Evolutionary conservation across 2,888 invertebrate genomes (phyloP).

Genomic region (Myopa tessellatipennis): DNA sequence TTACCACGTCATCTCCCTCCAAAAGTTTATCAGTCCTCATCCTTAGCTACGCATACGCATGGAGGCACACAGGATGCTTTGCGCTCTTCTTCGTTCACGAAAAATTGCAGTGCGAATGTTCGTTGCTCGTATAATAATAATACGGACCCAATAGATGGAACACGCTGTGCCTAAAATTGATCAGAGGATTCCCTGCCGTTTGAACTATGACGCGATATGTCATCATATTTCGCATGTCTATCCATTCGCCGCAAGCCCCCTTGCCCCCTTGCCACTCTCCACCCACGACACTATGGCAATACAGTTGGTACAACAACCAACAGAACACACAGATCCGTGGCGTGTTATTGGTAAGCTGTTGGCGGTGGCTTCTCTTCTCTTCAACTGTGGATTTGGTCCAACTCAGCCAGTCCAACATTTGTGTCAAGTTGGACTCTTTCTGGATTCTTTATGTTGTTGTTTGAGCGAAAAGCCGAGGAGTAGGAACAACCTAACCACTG

Average conservation of each 20-base stretch:
- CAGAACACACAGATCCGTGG: not conserved
- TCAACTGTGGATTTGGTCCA: too few relatives aligned
- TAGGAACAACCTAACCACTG: too few relatives aligned
- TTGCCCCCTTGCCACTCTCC: not conserved
- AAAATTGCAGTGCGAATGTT: not conserved
- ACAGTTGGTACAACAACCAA: not conserved
- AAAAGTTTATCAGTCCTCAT: not conserved
- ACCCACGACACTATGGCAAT: not conserved
- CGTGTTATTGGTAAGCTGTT: conserved; percentile 32
- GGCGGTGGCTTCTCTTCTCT: not conserved
- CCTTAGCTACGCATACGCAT: not conserved
- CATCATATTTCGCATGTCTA: conserved; percentile 65
- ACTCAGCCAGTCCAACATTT: not conserved
- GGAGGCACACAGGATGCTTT: not conserved
- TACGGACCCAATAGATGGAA: conserved; percentile 58
- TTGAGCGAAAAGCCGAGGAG: too few relatives aligned
- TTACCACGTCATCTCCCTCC: not conserved
- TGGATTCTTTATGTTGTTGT: conserved; percentile 14
- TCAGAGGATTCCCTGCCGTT: conserved; percentile 69
- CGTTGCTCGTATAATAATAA: conserved; percentile 26
- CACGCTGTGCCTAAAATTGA: conserved; percentile 69
- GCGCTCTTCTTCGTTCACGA: not conserved
- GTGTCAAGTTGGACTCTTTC: conserved; percentile 16
- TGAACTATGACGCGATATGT: conserved; percentile 69
- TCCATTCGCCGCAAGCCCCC: not conserved